Evolutionary conservation across 2,113 vertebrate genomes (phyloP).

Genomic region (Scopus umbretta): DNA sequence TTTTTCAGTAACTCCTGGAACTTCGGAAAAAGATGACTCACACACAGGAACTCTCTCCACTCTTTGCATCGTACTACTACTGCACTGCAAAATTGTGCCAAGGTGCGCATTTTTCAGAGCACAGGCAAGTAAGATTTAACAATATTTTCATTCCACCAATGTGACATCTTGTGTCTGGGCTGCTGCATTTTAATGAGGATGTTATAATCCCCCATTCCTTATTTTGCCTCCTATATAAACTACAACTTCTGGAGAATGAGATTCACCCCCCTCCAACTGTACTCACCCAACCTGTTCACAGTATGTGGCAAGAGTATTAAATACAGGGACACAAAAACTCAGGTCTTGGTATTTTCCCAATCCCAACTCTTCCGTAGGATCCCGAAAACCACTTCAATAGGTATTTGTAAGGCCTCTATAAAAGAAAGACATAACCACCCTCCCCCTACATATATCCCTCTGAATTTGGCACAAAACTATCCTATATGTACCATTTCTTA

Average conservation of each 20-base stretch:
- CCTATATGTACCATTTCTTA: background rate
- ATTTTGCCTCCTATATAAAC: background rate
- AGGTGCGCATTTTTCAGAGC: background rate
- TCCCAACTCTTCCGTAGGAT: background rate
- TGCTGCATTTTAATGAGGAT: background rate
- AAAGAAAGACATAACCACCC: background rate
- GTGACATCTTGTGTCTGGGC: background rate
- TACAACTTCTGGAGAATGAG: background rate
- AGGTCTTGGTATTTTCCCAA: background rate
- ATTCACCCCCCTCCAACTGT: background rate
- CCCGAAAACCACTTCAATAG: background rate
- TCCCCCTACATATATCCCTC: background rate
- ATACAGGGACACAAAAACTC: background rate
- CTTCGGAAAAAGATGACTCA: background rate
- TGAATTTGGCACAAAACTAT: background rate
- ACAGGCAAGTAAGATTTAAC: background rate
- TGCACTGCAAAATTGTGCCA: background rate
- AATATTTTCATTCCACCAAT: background rate
- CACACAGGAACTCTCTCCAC: background rate
- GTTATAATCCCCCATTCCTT: background rate
- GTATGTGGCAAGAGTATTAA: background rate
- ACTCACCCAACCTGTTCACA: background rate
- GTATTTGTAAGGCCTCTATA: background rate
- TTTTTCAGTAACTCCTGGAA: background rate
- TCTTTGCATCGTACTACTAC: background rate